Percentiles rank a stretch among this genome's conserved stretches.
Evolutionary conservation across 2,797 vertebrate species (phyloP).

Genomic region (Oophaga sylvatica): DNA sequence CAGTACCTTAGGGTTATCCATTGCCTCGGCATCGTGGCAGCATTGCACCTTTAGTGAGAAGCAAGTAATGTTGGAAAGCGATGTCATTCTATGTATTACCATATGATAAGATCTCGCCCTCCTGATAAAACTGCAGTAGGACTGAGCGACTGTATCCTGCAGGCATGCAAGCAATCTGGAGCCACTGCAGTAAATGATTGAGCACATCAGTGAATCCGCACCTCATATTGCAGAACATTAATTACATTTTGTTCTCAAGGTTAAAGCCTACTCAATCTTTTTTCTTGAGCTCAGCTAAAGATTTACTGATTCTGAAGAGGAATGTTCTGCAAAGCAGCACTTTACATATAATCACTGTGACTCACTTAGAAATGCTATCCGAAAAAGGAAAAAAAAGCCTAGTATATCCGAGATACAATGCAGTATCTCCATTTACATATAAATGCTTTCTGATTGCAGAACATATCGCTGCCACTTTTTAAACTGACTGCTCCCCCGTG

Average conservation of each 20-base stretch:
- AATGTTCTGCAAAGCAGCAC: conserved; percentile 19
- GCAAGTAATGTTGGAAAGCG: neutral
- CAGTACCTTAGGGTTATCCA: no score
- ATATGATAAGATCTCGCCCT: neutral
- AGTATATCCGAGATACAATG: conserved; percentile 31
- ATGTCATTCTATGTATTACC: neutral
- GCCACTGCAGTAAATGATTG: conserved; percentile 1
- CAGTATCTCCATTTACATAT: conserved; percentile 43
- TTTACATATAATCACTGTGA: conserved; percentile 30
- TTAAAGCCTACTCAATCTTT: conserved; percentile 17
- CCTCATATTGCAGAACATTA: conserved; percentile 17
- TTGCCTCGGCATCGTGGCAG: no score
- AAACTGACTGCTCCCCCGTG: conserved; percentile 40
- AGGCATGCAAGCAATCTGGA: neutral
- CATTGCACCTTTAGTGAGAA: neutral
- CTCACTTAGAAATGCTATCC: conserved; percentile 30
- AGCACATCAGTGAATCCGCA: neutral
- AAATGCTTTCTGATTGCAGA: conserved; percentile 43
- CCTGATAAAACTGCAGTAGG: neutral
- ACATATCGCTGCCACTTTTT: neutral
- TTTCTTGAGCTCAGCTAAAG: neutral
- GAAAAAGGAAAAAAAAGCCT: neutral
- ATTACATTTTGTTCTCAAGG: conserved; percentile 18
- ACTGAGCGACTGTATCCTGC: neutral
- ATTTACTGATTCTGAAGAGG: neutral